A percentile compares a stretch with the other conserved stretches of the same genome.
Conservation (phyloP, 2,888 invertebrate genomes). For the Drosophila pseudotalamancana region DNA sequence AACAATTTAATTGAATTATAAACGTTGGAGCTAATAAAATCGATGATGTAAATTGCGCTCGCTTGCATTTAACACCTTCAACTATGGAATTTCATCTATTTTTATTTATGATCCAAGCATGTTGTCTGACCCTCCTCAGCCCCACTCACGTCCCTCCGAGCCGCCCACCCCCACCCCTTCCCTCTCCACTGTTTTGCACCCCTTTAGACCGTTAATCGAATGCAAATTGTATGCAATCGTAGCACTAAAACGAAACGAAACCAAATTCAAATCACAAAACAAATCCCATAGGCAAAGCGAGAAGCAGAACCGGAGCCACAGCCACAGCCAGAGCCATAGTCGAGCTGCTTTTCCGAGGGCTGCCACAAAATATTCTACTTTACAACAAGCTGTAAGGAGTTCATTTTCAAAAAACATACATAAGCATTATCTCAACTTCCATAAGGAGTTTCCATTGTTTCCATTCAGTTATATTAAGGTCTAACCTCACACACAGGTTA, state of each 20-base stretch:
- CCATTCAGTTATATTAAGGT: no score
- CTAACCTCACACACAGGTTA: no score
- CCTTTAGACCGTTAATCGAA: slow-evolving; percentile 46
- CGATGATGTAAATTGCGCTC: slow-evolving; percentile 82
- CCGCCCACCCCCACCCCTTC: neutral
- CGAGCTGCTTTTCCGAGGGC: slow-evolving; percentile 6
- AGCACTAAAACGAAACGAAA: slow-evolving; percentile 54
- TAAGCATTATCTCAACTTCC: no score
- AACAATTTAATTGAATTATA: slow-evolving; percentile 75
- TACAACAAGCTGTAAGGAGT: no score
- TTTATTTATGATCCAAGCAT: slow-evolving; percentile 62
- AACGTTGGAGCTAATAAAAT: slow-evolving; percentile 78
- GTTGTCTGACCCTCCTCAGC: no score
- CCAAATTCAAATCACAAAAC: slow-evolving; percentile 31
- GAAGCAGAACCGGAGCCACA: neutral
- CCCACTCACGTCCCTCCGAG: neutral
- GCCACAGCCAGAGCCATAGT: neutral
- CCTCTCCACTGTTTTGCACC: neutral
- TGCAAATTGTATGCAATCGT: slow-evolving; percentile 72
- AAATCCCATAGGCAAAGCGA: slow-evolving; percentile 6
- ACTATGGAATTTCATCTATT: slow-evolving; percentile 75
- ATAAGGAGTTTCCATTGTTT: no score
- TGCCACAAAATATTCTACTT: neutral
- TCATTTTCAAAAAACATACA: no score
- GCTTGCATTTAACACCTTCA: slow-evolving; percentile 78